Evolutionary conservation across 2,888 invertebrate species (phyloP).

Genomic region (Cistogaster globosa): DNA sequence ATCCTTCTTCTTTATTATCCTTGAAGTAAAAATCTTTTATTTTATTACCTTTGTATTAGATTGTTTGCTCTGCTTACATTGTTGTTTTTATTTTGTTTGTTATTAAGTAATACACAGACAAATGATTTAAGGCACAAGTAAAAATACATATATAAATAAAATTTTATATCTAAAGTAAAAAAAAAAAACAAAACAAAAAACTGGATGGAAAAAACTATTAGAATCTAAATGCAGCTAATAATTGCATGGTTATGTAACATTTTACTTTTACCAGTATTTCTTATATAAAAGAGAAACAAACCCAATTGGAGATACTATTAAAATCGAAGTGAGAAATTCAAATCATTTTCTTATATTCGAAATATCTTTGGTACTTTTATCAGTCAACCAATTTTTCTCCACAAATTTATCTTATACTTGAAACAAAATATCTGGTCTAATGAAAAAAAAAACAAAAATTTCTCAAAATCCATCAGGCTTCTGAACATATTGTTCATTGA

Average conservation of each 20-base stretch:
- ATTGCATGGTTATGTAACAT: slow-evolving; percentile 61
- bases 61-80: slow-evolving; percentile 17
- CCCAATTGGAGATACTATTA: background rate
- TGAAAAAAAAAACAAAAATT: too few species aligned
- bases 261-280: background rate
- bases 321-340: background rate
- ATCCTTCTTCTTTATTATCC: slow-evolving; percentile 46
- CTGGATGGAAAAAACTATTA: slow-evolving; percentile 20
- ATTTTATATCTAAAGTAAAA: slow-evolving; percentile 41
- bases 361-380: too few species aligned
- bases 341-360: too few species aligned
- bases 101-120: slow-evolving; percentile 51
- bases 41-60: slow-evolving; percentile 72
- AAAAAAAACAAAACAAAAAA: slow-evolving; percentile 18
- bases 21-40: slow-evolving; percentile 63
- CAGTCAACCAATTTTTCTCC: too few species aligned
- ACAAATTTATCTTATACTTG: too few species aligned
- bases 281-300: background rate
- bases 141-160: slow-evolving; percentile 43
- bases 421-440: too few species aligned
- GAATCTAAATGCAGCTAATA: slow-evolving; percentile 67
- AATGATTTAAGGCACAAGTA: slow-evolving; percentile 12
- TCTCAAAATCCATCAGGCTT: too few species aligned
- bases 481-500: too few species aligned
- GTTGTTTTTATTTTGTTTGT: slow-evolving; percentile 57